Evolutionary conservation across 2,888 invertebrate genomes (phyloP).

Genomic region (Tiliacea citrago): DNA sequence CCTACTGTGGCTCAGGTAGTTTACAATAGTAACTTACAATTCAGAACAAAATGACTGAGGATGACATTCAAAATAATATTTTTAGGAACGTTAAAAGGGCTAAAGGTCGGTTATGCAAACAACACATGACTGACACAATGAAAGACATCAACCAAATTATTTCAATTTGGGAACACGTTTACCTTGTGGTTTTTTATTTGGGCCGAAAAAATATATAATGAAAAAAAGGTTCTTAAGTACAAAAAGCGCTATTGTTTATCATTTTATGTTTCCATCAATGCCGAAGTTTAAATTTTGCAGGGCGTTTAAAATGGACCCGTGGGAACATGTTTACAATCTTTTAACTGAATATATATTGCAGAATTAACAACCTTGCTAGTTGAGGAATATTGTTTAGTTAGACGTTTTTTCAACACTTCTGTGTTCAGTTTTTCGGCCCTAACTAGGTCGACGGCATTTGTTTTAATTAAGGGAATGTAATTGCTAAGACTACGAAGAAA

Average conservation of each 20-base stretch:
- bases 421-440: not conserved
- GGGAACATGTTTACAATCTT: constrained; percentile 13
- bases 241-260: constrained; percentile 29
- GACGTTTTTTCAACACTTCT: constrained; percentile 2
- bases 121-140: constrained; percentile 40
- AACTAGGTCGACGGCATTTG: constrained; percentile 32
- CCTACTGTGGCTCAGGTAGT: no score
- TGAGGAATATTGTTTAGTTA: constrained; percentile 10
- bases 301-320: not conserved
- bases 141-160: constrained; percentile 40
- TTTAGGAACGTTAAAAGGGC: constrained; percentile 27
- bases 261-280: constrained; percentile 37
- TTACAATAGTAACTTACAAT: not conserved
- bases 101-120: constrained; percentile 36
- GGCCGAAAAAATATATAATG: constrained; percentile 14
- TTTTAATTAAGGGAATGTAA: constrained; percentile 36
- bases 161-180: constrained; percentile 28
- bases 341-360: constrained; percentile 31
- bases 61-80: constrained; percentile 21
- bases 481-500: constrained; percentile 1
- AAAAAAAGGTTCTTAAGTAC: constrained; percentile 31
- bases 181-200: constrained; percentile 24
- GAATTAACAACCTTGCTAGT: constrained; percentile 9
- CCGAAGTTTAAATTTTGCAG: not conserved
- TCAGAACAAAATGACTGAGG: constrained; percentile 1